Evolutionary conservation across 2,888 invertebrate genomes (phyloP), one percentile per base, ranked within the genome.

Genomic region (Meiosimyza platycephala): DNA sequence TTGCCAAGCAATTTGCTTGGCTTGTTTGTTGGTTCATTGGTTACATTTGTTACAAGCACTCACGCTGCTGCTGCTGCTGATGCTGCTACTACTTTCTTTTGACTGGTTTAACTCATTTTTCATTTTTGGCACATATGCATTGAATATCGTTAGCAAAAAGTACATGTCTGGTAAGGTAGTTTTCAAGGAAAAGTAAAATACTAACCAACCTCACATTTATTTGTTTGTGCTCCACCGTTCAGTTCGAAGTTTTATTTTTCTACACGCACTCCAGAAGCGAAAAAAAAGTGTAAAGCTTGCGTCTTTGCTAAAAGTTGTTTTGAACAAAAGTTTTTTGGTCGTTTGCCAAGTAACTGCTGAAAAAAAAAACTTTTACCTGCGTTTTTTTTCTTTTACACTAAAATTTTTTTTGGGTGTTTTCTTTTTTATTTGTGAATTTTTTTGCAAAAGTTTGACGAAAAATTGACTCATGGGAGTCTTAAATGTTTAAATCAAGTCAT

Each of bases 281-380:
- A 50, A 60, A 69, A 13, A 67, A 54, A 7, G n/a, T 54, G 16
- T 16, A 16, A 22, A 48, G 48, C 18, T 18, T 40, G 47, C 62
- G 54, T 63, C 70, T 63, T 62, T 47, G 62, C 28, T 62, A 54
- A 40, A 13, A 60, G 63, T 70, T 63, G 52, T 70, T 70, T 70
- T 70, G 50, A 59, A 52, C n/a, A 9, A 54, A 70, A 63, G 52
- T 63, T 75, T 79, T 77, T 78, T 75, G 77, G 76, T 78, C 76
- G 76, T 72, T 75, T 77, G 76, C 76, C 76, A 77, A 69, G 74
- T 73, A 76, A 75, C 75, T 75, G 71, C 69, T 59, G 72, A 70
- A 72, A 64, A 22, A 40, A 69, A 72, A 72, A 71, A 70, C 12
- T 74, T 68, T 71, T 55, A 69, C 64, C 55, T 64, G 54, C 66